Evolutionary conservation across 2,797 vertebrate species (phyloP).

Genomic region (Muscicapa striata): DNA sequence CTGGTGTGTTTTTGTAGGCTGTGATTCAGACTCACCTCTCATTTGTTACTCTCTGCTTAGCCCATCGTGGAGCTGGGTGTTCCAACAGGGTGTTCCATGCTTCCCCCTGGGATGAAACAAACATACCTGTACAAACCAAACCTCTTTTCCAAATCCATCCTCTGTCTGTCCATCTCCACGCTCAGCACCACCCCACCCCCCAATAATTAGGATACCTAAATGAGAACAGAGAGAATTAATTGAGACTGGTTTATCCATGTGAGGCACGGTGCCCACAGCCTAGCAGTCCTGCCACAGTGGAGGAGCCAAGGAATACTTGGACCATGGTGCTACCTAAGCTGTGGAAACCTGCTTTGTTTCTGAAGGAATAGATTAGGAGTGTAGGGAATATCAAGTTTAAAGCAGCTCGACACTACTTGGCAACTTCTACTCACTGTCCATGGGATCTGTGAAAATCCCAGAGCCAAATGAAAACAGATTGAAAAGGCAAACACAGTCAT

Average conservation of each 20-base stretch:
- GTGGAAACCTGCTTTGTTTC: neutral
- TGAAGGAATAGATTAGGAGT: neutral
- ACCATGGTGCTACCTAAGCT: neutral
- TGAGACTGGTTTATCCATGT: neutral
- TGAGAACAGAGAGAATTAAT: neutral
- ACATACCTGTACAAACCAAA: neutral
- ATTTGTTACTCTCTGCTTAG: neutral
- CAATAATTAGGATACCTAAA: neutral
- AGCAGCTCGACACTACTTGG: neutral
- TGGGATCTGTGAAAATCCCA: neutral
- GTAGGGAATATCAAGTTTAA: constrained; percentile 6
- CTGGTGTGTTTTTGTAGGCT: neutral
- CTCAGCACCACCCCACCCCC: neutral
- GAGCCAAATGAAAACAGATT: constrained; percentile 20
- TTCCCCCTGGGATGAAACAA: neutral
- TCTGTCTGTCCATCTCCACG: neutral
- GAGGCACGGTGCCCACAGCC: neutral
- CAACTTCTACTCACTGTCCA: neutral
- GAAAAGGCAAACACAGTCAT: neutral
- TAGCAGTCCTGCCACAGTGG: accelerated
- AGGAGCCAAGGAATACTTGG: neutral
- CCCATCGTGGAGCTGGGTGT: accelerated
- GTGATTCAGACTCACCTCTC: neutral
- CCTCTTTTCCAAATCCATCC: neutral
- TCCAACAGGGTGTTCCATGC: neutral